A percentile compares a stretch with the other conserved stretches of the same genome.
phyloP scores from a whole-genome alignment of 2,113 vertebrate genomes.

The Nibea albiflora region DNA sequence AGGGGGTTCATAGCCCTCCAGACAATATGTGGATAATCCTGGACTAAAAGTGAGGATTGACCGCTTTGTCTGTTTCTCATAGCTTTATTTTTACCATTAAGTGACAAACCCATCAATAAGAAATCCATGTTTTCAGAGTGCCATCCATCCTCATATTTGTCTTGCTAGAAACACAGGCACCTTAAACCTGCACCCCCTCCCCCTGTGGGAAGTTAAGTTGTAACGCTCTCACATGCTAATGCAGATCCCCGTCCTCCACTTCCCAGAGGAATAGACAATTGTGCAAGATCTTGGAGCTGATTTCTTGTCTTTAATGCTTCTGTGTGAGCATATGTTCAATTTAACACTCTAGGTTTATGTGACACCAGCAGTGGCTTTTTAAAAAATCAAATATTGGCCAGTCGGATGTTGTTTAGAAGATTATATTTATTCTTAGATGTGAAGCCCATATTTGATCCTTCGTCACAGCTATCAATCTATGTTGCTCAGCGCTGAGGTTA shows the following conservation, averaged over 20 bases:
- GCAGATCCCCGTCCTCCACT: slow-evolving; percentile 9
- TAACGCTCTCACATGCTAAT: slow-evolving; percentile 38
- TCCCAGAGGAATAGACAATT: slow-evolving; percentile 18
- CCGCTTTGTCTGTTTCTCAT: background rate
- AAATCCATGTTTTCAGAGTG: slow-evolving; percentile 25
- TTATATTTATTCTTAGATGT: background rate
- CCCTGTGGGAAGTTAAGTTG: slow-evolving; percentile 12
- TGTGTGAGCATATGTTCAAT: slow-evolving; percentile 13
- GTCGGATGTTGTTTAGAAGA: background rate
- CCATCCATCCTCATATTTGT: slow-evolving; percentile 28
- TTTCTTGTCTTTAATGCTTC: slow-evolving; percentile 12
- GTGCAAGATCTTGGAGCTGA: slow-evolving; percentile 9
- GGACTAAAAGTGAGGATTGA: slow-evolving; percentile 2
- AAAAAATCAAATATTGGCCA: background rate
- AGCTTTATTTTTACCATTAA: slow-evolving; percentile 5
- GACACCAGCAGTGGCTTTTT: background rate
- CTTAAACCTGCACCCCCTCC: slow-evolving; percentile 5
- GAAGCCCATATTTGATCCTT: background rate
- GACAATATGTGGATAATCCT: slow-evolving; percentile 50
- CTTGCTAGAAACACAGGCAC: background rate
- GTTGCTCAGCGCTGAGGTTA: background rate
- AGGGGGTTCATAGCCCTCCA: slow-evolving; percentile 8
- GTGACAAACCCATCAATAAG: slow-evolving; percentile 16
- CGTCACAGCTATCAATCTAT: background rate
- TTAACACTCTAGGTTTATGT: background rate